A percentile compares a stretch with the other conserved stretches of the same genome.
Conservation (phyloP, 1,140 invertebrate species). For the Pogonomyrmex barbatus region DNA sequence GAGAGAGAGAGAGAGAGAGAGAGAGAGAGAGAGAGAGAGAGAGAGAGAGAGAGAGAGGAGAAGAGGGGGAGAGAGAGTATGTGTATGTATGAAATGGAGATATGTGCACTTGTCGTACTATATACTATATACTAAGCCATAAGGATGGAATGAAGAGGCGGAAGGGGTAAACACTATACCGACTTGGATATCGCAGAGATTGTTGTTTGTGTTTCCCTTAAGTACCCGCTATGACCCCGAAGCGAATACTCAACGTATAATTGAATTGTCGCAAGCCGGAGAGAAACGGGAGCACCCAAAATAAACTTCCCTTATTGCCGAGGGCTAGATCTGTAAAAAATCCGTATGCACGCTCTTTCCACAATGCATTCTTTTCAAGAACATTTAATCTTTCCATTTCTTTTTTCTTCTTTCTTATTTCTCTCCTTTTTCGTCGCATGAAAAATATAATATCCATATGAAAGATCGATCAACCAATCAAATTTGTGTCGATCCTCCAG, state of each 20-base stretch:
- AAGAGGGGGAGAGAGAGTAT: neutral
- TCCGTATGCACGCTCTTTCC: neutral
- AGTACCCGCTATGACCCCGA: neutral
- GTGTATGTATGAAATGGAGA: neutral
- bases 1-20: neutral
- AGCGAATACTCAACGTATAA: conserved; percentile 45
- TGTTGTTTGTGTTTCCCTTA: neutral
- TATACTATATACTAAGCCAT: neutral
- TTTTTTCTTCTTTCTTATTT: neutral
- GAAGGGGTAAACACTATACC: neutral
- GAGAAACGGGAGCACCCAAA: neutral
- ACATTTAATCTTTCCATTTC: neutral
- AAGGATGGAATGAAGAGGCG: neutral
- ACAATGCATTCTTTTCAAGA: neutral
- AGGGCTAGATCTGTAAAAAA: neutral
- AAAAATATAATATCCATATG: neutral
- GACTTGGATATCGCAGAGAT: neutral
- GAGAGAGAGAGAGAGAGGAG: neutral
- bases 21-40: neutral
- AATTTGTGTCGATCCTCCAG: neutral
- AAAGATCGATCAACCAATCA: neutral
- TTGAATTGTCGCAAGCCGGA: conserved; percentile 51
- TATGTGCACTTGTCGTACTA: neutral
- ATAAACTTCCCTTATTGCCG: neutral
- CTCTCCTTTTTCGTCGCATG: neutral